These are phyloP conservation scores for Cinara cedri DNA, from an alignment of 2,888 invertebrate species.

Conservation along the genomic window DNA sequence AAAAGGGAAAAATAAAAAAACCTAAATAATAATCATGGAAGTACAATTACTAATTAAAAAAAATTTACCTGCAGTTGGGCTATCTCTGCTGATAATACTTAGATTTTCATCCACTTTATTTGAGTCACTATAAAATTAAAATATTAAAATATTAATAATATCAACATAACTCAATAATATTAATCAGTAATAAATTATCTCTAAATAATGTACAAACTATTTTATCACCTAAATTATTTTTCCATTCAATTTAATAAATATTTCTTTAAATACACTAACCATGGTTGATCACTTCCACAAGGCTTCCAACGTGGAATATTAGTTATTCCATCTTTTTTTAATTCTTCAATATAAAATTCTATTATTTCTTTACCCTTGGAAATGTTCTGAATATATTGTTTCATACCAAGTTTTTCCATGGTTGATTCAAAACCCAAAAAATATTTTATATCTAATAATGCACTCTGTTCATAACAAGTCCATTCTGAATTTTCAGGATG, in stretches of 20 bases:
- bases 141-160: neutral
- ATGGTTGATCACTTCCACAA: conserved; percentile 59
- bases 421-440: conserved; percentile 94
- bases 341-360: conserved; percentile 82
- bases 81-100: conserved; percentile 22
- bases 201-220: no score
- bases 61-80: conserved; percentile 45
- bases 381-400: conserved; percentile 88
- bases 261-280: conserved; percentile 15
- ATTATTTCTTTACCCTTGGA: conserved; percentile 91
- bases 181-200: no score
- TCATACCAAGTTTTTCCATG: conserved; percentile 94
- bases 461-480: conserved; percentile 96
- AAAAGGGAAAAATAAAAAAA: no score
- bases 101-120: conserved; percentile 24
- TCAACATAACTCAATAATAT: neutral
- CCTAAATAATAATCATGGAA: no score
- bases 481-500: conserved; percentile 92
- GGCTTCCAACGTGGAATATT: conserved; percentile 71
- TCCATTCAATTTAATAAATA: neutral
- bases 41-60: neutral
- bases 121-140: conserved; percentile 29
- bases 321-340: conserved; percentile 76
- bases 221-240: no score
- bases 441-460: conserved; percentile 88